Evolutionary conservation across 2,797 vertebrate genomes (phyloP), one percentile per base, ranked within the genome.

Genomic region (Emydoidea blandingii): DNA sequence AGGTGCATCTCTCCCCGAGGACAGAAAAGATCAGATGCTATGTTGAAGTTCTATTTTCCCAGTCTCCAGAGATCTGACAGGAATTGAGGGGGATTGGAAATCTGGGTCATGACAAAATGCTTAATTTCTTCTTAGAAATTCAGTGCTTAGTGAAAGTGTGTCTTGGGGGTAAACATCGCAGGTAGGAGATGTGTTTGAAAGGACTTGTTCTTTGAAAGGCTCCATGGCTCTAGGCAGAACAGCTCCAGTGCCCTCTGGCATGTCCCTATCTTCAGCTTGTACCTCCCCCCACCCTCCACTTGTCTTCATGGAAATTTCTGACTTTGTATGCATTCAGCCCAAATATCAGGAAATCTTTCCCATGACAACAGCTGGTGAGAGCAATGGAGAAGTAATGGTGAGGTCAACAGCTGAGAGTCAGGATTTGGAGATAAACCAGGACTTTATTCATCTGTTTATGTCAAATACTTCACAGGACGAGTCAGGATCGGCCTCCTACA

Each of bases 341-440:
- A 92, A 97, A 97, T 97, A 98, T 98, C 97, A 95, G 97, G 85
- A 92, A 96, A 97, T 98, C 97, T 98, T 98, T 98, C 97, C 97
- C 97, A 97, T 97, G 97, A 98, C 98, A 98, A 97, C 98, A 98
- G 98, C 98, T 98, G 98, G 98, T 95, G 96, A 89, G 95, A 97
- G 97, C 93, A 85, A 93, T 96, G 97, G 97, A 97, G 97, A 96
- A 98, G 97, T 96, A 97, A 94, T 96, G 91, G 96, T 83, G 98
- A 98, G 98, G 98, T 98, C 98, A 98, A 95, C 97, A 97, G 94
- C 87, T 93, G 97, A 97, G 94, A 83, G 89, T 89, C 96, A 93
- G 95, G 96, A 92, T 65, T 1, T 96, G 97, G 95, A 97, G 72
- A 94, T 87, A 95, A 97, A 97, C 95, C 96, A 95, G 97, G 85